Base-by-base conservation (phyloP, 2,797 vertebrate species). In the Sarcophilus harrisii region DNA sequence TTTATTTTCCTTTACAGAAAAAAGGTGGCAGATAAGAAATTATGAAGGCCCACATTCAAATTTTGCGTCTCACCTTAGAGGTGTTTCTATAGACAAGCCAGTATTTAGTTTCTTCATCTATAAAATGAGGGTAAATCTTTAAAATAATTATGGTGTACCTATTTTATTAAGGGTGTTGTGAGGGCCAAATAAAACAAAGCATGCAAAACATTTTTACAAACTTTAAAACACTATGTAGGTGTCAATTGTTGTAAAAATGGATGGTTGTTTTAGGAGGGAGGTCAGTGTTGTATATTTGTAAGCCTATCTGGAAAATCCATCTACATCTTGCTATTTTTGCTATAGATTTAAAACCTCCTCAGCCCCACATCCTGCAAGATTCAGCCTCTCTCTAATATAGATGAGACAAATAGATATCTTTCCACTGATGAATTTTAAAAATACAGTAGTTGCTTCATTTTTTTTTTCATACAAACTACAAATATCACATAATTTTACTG, bases 401-500 rank as follows among this genome's bases (percentile, higher is more conserved):
- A 94, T 49, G 14, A 14, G 45, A 81, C 49, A 81, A 81, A 24
- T 49, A 87, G 38, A 87, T 62, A 29, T 5, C 0, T 93, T n/a
- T 66, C 13, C 52, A 58, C 14, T 6, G 62, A 81, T 10, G 52
- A 18, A 90, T 93, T 94, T 94, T 73, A 95, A 95, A 93, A 96
- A 90, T 57, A 92, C 59, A 73, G 54, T n/a, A 93, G 38, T 90
- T 95, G 27, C 59, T 96, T 87, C 73, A 87, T 87, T 87, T n/a
- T 24, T 87, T 87, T 59, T 95, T 90, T 57, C 28, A 92, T 29
- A 94, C 24, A 66, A 93, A 93, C 94, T 96, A 89, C 5, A 96
- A 94, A 94, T 18, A 93, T 57, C 73, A 58, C 32, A 16, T 92
- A 95, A 94, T 97, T 93, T 94, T 96, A 18, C 81, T 58, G 52